Conservation (phyloP, 1,140 invertebrate genomes). For the Anoplophora glabripennis region DNA sequence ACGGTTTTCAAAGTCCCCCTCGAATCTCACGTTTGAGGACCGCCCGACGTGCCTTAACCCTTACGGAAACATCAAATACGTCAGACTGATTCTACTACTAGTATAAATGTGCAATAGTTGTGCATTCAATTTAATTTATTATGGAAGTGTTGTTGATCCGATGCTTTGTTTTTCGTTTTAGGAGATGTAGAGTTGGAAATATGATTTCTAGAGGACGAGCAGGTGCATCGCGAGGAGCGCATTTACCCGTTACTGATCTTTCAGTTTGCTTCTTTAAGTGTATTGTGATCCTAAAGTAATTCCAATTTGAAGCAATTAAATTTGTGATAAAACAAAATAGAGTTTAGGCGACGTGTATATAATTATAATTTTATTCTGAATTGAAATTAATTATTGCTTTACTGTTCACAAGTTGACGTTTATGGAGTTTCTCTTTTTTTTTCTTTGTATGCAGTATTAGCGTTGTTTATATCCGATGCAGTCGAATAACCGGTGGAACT, state of each 20-base stretch:
- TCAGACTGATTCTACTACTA: slow-evolving; percentile 29
- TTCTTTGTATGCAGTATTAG: slow-evolving; percentile 28
- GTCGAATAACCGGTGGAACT: no score
- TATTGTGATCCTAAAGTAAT: slow-evolving; percentile 40
- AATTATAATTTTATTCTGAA: slow-evolving; percentile 23
- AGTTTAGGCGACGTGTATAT: slow-evolving; percentile 33
- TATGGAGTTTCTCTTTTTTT: slow-evolving; percentile 17
- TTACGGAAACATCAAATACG: slow-evolving; percentile 22
- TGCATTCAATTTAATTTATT: slow-evolving; percentile 29
- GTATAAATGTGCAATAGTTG: slow-evolving; percentile 34
- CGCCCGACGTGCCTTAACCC: slow-evolving; percentile 22
- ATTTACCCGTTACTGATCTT: slow-evolving; percentile 37
- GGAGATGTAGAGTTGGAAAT: slow-evolving; percentile 19
- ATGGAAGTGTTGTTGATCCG: slow-evolving; percentile 20
- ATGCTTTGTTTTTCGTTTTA: slow-evolving; percentile 12
- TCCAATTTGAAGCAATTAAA: slow-evolving; percentile 41
- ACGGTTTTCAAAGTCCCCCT: slow-evolving; percentile 58
- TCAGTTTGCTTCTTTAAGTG: slow-evolving; percentile 40
- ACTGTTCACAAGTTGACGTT: slow-evolving; percentile 16
- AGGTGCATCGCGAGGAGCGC: slow-evolving; percentile 27
- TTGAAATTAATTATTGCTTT: slow-evolving; percentile 24
- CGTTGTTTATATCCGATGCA: no score
- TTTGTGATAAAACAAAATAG: slow-evolving; percentile 42
- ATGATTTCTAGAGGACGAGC: slow-evolving; percentile 26
- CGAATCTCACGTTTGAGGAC: slow-evolving; percentile 56